Base-by-base conservation (phyloP, 1,140 invertebrate genomes). In the Brachionus asplanchnoidis region DNA sequence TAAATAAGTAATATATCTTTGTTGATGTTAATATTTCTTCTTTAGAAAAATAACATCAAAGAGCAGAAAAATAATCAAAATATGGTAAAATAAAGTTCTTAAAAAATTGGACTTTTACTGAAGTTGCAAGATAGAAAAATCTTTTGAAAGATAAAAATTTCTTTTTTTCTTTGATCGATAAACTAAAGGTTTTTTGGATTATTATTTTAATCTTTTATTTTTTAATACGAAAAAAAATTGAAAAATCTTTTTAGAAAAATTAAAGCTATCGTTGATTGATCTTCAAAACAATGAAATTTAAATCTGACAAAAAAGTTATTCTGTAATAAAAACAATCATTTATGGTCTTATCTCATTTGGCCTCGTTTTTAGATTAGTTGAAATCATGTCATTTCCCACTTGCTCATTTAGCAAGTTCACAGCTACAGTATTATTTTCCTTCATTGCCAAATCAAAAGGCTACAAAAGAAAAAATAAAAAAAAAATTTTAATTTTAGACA, bases 391-490 rank as follows among this genome's bases (percentile, higher is more conserved):
- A 65, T 44, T 46, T 44, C 88, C 89, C 2, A 89, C 50, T 79
- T 87, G 87, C 14, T 88, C 84, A 8, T 87, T 86, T 82, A 90
- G 87, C 73, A 88, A 87, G 23, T 87, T 89, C 8, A 87, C 86
- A 12, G 89, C 85, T 9, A 84, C 87, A 28, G 89, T 88, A 84
- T 88, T 88, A 44, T 88, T 88, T 56, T 85, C 87, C 86, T 89
- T 89, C 0, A 88, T 86, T 3, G 89, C 89, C 50, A 90, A 85
- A 40, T 90, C 89, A 86, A 88, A 88, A 9, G 89, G 12, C 78
- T 80, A 32, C 26, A 36, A 36, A 36, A 36, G 5, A 56, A 80
- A 80, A 56, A 65, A 65, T 8, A 17, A 32, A 20, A 40, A 80
- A 60, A 8, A 44, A 12, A 44, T 50, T 20, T 42, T 32, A 17